Evolutionary conservation across 2,797 vertebrate species (phyloP), one percentile per base, ranked within the genome.

Genomic region (Phoebastria nigripes): DNA sequence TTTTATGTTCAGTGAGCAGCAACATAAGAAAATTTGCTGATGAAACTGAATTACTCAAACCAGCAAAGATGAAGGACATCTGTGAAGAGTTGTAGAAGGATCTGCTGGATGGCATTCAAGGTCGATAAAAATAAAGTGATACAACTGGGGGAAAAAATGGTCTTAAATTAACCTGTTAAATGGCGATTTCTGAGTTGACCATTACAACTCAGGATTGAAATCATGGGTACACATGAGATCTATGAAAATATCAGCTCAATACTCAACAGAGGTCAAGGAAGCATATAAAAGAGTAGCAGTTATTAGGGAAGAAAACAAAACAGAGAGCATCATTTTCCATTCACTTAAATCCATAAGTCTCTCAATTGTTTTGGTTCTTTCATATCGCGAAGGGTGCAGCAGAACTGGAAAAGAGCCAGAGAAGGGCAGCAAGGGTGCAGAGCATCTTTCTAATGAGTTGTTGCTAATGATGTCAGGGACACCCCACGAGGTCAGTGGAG

Each of bases 221-320:
- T 49, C 0, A 0, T 56, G 28, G 10, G 5, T 78, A 61, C 5
- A 8, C 24, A 71, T 58, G 5, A 82, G 16, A 66, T n/a, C 16
- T 29, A 29, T 58, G 67, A 80, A 61, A 46, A 73, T 42, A 70
- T 8, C 8, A 54, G 14, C 22, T 85, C 28, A 65, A 54, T 87
- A 39, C 25, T 79, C 44, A 49, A 42, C 7, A 42, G 18, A 39
- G 9, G 3, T 28, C 0, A 0, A 87, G 26, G 29, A 61, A 72
- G 6, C 18, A 9, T 59, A 22, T 29, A 61, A 84, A 74, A 65
- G 22, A 44, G 2, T 86, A 41, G 12, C 51, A 58, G 16, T 54
- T 79, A 24, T 28, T 61, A 58, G 9, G 25, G 31, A 39, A 81
- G 17, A 46, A 87, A 71, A 33, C 4, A 63, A 44, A 13, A 2